phyloP scores from a whole-genome alignment of 2,888 invertebrate species.

The Steinernema scapterisci region DNA sequence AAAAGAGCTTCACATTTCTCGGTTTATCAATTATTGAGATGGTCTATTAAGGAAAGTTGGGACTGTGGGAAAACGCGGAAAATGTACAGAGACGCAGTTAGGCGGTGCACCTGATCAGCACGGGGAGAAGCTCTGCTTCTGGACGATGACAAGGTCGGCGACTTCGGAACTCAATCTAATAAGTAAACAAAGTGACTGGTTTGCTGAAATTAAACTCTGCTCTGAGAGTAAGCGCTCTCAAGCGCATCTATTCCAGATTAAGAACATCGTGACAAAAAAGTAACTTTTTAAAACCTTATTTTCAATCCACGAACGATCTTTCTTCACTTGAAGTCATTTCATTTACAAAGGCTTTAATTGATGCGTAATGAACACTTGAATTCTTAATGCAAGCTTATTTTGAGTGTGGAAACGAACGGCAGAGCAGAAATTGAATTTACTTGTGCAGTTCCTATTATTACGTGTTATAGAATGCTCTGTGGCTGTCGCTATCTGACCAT shows the following conservation, averaged over 20 bases:
- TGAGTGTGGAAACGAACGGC: no score
- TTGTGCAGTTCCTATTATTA: no score
- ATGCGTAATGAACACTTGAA: no score
- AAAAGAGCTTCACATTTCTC: not conserved
- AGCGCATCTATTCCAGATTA: not conserved
- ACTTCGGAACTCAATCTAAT: conserved; percentile 16
- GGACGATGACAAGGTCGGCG: not conserved
- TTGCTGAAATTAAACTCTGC: conserved; percentile 22
- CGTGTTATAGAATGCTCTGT: no score
- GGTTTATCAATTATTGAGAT: not conserved
- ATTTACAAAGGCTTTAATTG: no score
- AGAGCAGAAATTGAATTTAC: no score
- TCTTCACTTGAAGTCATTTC: no score
- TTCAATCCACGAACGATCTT: no score
- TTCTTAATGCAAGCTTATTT: no score
- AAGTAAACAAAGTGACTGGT: conserved; percentile 20
- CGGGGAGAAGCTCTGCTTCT: not conserved
- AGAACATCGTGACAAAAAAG: not conserved
- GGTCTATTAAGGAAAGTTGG: not conserved
- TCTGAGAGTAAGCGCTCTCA: not conserved
- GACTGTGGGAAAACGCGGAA: not conserved
- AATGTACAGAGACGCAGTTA: not conserved
- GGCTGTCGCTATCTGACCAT: no score
- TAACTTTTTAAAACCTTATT: no score
- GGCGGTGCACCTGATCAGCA: not conserved